Evolutionary conservation across 2,113 vertebrate genomes (phyloP).

Genomic region (Nibea albiflora): DNA sequence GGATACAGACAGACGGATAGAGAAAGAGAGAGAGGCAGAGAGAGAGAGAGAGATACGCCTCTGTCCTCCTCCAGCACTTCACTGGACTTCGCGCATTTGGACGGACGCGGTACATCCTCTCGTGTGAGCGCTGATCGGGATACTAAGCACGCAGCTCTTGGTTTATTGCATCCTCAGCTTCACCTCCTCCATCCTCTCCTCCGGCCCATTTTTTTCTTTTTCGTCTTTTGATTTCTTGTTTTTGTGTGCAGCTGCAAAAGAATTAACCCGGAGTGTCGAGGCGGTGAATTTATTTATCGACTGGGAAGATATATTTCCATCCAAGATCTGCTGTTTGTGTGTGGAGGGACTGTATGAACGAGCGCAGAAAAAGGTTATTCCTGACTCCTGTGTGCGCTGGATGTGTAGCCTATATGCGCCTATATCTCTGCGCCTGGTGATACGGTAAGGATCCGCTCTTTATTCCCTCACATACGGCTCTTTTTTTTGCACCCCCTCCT

Average conservation of each 20-base stretch:
- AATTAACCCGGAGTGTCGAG: constrained; percentile 35
- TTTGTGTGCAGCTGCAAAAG: constrained; percentile 4
- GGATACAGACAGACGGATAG: constrained; percentile 40
- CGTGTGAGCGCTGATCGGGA: constrained; percentile 74
- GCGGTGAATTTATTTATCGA: constrained; percentile 42
- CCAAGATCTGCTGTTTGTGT: constrained; percentile 15
- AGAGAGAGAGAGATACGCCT: constrained; percentile 64
- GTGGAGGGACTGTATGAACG: constrained; percentile 44
- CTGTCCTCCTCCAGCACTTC: constrained; percentile 71
- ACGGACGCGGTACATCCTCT: constrained; percentile 59
- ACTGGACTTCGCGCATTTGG: constrained; percentile 64
- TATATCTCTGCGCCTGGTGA: constrained; percentile 57
- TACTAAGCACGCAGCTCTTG: constrained; percentile 69
- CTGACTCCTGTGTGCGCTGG: constrained; percentile 67
- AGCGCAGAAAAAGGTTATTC: constrained; percentile 53
- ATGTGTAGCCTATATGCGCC: constrained; percentile 58
- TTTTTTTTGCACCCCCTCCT: neutral
- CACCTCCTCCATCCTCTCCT: constrained; percentile 43
- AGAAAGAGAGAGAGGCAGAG: constrained; percentile 56
- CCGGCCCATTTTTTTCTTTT: neutral
- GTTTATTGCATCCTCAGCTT: constrained; percentile 46
- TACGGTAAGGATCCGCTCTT: constrained; percentile 73
- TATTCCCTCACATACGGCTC: constrained; percentile 7
- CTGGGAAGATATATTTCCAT: constrained; percentile 49
- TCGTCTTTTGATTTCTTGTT: neutral